phyloP scores from a whole-genome alignment of 2,797 vertebrate species.

The Sphenodon punctatus region DNA sequence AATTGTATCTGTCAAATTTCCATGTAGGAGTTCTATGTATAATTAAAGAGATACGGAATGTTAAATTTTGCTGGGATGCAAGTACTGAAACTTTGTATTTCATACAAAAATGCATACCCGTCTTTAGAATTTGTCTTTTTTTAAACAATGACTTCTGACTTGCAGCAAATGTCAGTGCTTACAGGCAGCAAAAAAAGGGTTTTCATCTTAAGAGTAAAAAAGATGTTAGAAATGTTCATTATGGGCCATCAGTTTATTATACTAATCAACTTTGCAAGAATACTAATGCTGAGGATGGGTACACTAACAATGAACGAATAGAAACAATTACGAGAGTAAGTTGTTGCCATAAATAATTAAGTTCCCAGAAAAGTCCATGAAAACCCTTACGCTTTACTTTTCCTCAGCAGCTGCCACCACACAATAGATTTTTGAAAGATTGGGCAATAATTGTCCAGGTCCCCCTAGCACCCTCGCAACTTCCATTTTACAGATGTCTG shows the following conservation, averaged over 20 bases:
- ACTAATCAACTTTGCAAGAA: no score
- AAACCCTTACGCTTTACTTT: neutral
- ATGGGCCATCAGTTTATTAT: neutral
- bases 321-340: neutral
- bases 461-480: neutral
- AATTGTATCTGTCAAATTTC: neutral
- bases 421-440: neutral
- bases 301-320: neutral
- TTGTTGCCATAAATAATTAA: neutral
- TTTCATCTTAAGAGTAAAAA: neutral
- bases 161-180: neutral
- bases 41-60: neutral
- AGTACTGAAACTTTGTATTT: accelerated
- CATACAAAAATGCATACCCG: neutral
- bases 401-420: neutral
- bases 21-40: neutral
- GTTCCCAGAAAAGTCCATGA: neutral
- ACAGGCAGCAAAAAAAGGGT: neutral
- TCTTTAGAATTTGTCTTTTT: neutral
- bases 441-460: neutral
- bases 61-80: neutral
- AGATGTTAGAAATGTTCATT: neutral
- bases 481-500: neutral
- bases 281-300: neutral
- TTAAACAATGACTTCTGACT: neutral